These are phyloP conservation scores for Hetaerina americana DNA, from an alignment of 1,140 invertebrate species.

Conservation along the genomic window DNA sequence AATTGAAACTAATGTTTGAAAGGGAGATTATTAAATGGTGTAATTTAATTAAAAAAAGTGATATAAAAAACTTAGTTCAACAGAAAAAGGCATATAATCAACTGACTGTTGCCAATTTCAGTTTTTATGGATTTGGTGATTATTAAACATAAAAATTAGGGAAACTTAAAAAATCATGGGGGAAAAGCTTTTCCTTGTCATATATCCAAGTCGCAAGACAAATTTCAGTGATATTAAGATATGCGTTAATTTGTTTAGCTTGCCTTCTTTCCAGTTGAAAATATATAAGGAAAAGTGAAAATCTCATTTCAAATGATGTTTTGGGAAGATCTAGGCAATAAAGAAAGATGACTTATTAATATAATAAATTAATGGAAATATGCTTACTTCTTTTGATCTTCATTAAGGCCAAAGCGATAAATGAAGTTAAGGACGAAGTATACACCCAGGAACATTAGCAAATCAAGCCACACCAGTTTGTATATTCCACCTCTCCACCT, in stretches of 20 bases:
- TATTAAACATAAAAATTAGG: too few relatives aligned
- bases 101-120: too few relatives aligned
- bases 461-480: constrained; percentile 56
- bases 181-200: too few relatives aligned
- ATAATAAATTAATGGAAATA: too few relatives aligned
- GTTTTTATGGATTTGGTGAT: too few relatives aligned
- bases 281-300: too few relatives aligned
- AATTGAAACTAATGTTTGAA: too few relatives aligned
- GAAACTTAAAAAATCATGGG: too few relatives aligned
- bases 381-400: constrained; percentile 40
- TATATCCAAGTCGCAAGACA: too few relatives aligned
- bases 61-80: not conserved
- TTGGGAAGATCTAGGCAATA: not conserved
- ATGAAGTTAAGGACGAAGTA: constrained; percentile 44
- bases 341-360: constrained; percentile 2
- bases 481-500: constrained; percentile 62
- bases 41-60: not conserved
- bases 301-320: not conserved
- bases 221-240: too few relatives aligned
- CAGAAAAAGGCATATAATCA: not conserved
- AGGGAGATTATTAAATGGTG: not conserved
- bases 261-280: too few relatives aligned
- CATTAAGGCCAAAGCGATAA: constrained; percentile 40
- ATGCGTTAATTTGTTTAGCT: too few relatives aligned
- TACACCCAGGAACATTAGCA: constrained; percentile 43